Base-by-base conservation (phyloP, 2,888 invertebrate genomes). In the Chymomyza fuscimana region DNA sequence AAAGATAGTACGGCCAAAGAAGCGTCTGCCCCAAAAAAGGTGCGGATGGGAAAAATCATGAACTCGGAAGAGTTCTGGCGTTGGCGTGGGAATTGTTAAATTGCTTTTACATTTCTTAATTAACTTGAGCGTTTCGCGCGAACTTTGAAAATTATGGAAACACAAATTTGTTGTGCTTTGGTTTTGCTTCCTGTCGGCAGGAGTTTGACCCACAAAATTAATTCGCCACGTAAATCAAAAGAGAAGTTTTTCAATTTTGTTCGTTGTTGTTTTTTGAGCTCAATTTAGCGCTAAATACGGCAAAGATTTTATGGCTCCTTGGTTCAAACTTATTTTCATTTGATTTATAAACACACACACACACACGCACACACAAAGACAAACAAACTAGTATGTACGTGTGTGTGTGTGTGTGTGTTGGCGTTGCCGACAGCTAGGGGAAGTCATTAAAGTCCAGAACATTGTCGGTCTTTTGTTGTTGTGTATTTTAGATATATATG, bases 191-290 rank as follows among this genome's bases (percentile, higher is more conserved):
- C 85, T 81, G 83, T 68, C 65, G 68, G 56, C 70, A 46, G 50
- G 32, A 62, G 62, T 50, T 54, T 22, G 36, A 62, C 58, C 25
- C 70, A 67, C 74, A 76, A 79, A 86, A 84, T 86, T 86, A 82
- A 87, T 85, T 84, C 87, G 87, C 85, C 66, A 82, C 87, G 85
- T 83, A 83, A 87, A 87, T 87, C 82, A 83, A 75, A 83, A 71
- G 70, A 63, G 62, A 75, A 70, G 71, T 70, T 80, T 32, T 36
- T 51, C 25, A 15, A 25, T 66, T 29, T 29, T 54, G 16, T 52
- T 36, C 12, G 50, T 51, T 66, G 19, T 59, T 32, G 9, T 32
- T 56, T 64, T 16, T 63, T 51, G 10, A n/a, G 60, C 32, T 51
- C 66, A 66, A 66, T 66, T 84, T 77, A 70, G 62, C 59, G 70